phyloP scores from a whole-genome alignment of 2,797 vertebrate species.

The Spinus pinus region DNA sequence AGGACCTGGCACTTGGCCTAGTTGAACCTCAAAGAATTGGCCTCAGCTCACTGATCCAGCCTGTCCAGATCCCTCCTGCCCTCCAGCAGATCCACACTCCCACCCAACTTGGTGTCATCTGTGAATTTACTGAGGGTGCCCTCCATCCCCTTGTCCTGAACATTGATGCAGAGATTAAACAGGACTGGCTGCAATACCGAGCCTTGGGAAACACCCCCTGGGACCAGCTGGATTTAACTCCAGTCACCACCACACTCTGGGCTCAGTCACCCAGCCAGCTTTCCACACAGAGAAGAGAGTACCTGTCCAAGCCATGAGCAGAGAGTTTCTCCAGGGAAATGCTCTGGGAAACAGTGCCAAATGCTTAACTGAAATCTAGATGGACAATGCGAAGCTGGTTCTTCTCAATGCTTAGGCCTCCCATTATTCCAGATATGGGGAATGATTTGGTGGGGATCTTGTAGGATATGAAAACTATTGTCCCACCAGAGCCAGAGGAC shows the following conservation, averaged over 20 bases:
- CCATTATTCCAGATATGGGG: not conserved
- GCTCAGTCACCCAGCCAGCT: not conserved
- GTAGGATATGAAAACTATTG: not conserved
- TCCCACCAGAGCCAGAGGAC: not conserved
- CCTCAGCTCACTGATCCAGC: not conserved
- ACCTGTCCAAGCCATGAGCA: not conserved
- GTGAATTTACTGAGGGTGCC: not conserved
- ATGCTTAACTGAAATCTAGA: rapidly evolving
- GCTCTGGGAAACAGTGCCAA: not conserved
- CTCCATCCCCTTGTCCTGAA: not conserved
- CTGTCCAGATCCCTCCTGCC: not conserved
- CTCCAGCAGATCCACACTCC: not conserved
- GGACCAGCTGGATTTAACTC: not conserved
- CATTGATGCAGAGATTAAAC: not conserved
- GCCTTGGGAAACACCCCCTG: not conserved
- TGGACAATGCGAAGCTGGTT: not conserved
- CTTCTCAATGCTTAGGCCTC: not conserved
- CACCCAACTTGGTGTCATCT: not conserved
- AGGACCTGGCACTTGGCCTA: not conserved
- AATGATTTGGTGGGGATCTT: not conserved
- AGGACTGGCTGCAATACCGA: not conserved
- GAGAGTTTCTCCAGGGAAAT: not conserved
- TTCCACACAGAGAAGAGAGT: not conserved
- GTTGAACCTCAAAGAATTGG: not conserved
- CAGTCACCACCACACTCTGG: not conserved